Percentiles rank a stretch among this genome's conserved stretches.
Conservation (phyloP, 2,888 invertebrate genomes). For the Epistrophe grossulariae region DNA sequence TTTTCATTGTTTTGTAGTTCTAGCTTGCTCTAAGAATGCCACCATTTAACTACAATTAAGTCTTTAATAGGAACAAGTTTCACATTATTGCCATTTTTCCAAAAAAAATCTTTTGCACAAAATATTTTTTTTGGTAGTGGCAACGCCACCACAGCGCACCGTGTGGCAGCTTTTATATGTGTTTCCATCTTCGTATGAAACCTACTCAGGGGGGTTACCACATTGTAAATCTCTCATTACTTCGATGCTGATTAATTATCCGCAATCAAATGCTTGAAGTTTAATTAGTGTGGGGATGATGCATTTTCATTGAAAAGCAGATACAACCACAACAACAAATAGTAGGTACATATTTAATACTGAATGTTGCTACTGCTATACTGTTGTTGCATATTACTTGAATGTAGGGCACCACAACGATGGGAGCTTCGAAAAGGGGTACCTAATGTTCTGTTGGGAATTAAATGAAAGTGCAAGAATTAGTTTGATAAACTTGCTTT, state of each 20-base stretch:
- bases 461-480: background rate
- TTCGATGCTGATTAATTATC: constrained; percentile 74
- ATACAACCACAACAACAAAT: constrained; percentile 38
- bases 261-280: constrained; percentile 68
- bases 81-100: too few relatives aligned
- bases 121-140: background rate
- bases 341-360: background rate
- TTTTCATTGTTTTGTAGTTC: too few relatives aligned
- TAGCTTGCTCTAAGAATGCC: too few relatives aligned
- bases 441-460: constrained; percentile 48
- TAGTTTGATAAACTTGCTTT: background rate
- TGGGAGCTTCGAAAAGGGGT: constrained; percentile 31
- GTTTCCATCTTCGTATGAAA: background rate
- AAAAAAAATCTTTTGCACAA: background rate
- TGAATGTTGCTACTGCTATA: background rate
- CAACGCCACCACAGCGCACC: background rate
- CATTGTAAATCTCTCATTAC: constrained; percentile 58
- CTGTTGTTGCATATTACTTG: constrained; percentile 24
- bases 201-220: constrained; percentile 11
- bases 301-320: constrained; percentile 55
- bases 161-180: background rate
- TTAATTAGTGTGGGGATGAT: constrained; percentile 70
- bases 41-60: too few relatives aligned
- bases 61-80: too few relatives aligned
- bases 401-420: background rate